phyloP scores from a whole-genome alignment of 2,888 invertebrate species.

The Acanthosepion lycidas region DNA sequence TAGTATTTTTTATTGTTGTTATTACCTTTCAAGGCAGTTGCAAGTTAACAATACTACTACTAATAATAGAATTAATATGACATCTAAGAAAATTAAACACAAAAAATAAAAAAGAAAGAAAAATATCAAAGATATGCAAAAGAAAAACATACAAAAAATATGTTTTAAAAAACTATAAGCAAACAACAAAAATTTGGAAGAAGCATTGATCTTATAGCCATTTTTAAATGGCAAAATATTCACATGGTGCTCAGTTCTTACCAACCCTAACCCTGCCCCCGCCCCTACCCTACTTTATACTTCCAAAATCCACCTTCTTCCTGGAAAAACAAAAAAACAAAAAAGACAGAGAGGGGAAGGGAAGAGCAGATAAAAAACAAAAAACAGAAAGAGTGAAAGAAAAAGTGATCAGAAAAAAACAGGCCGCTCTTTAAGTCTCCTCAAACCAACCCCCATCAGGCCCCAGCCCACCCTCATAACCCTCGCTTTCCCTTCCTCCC shows the following conservation, averaged over 20 bases:
- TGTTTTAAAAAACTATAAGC: not conserved
- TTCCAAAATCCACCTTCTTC: not conserved
- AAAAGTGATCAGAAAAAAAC: no score
- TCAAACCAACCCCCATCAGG: not conserved
- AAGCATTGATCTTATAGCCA: not conserved
- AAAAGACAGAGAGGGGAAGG: not conserved
- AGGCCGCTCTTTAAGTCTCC: not conserved
- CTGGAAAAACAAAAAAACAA: not conserved
- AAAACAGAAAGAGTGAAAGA: no score
- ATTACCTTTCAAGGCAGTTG: not conserved
- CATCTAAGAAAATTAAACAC: not conserved
- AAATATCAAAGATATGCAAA: not conserved
- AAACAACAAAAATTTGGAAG: not conserved
- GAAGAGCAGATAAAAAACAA: not conserved
- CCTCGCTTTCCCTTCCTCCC: not conserved
- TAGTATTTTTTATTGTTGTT: slow-evolving; percentile 3
- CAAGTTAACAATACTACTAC: not conserved
- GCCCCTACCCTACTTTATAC: not conserved
- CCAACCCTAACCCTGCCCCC: not conserved
- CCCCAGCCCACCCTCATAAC: not conserved
- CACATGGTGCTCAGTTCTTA: not conserved
- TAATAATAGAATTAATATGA: not conserved
- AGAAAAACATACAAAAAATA: not conserved
- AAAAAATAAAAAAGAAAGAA: not conserved
- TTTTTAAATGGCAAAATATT: not conserved